Evolutionary conservation across 1,140 invertebrate species (phyloP), one percentile per base, ranked within the genome.

Genomic region (Schlechtendalia chinensis): DNA sequence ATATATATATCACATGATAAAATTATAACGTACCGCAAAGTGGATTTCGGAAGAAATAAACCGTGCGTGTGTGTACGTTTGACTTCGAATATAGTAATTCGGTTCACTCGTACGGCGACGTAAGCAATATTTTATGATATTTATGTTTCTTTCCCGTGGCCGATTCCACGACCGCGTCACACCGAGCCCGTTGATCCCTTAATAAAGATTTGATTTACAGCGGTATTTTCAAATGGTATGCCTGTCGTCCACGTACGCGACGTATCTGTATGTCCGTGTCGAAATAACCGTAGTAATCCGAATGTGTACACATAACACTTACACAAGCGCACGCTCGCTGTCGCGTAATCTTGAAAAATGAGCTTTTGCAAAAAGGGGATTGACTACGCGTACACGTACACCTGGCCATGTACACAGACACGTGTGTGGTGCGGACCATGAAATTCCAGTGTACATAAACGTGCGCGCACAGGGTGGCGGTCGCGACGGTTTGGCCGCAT

Each of bases 271-370:
- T 56, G 50, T 69, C 69, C 24, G 4, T 47, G 22, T 22, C 12
- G 22, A 47, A 69, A 29, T 72, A n/a, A 16, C n/a, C 69, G 69
- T 72, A 54, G 69, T 72, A 54, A 72, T 72, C 69, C 47, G 5
- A 54, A 72, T 72, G 47, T 54, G 29, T 24, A 29, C 50, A 54
- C 29, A 54, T 50, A 8, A 29, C 47, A 8, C 14, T 24, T 39
- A 5, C 65, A 58, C 56, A 14, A 50, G 12, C 65, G 3, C 65
- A 53, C 47, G 24, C 17, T 14, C 22, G 24, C 47, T 72, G 69
- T 72, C 69, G 29, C 69, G 69, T 72, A 72, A 72, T 72, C 69
- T 72, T 72, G 69, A 72, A 72, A 72, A 72, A 72, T 54, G 69
- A 54, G 69, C 24, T 72, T 72, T 72, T 53, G 47, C 16, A 29